Percentiles rank a stretch among this genome's conserved stretches.
phyloP scores from a whole-genome alignment of 2,797 vertebrate genomes.

The Melanotaenia maccullochi region DNA sequence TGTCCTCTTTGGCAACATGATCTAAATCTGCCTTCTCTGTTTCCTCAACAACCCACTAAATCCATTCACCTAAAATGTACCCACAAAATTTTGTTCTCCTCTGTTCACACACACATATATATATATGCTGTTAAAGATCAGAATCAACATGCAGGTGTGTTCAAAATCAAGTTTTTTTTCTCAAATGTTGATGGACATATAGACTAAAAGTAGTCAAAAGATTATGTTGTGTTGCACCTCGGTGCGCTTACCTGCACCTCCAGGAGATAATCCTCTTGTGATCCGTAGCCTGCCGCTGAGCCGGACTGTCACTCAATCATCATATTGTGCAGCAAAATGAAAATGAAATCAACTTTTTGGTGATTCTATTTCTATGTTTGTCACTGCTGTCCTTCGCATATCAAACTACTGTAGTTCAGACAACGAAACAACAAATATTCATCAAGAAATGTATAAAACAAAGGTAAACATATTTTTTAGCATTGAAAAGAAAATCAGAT shows the following conservation, averaged over 20 bases:
- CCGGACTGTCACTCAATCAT: conserved; percentile 1
- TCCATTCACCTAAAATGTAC: conserved; percentile 43
- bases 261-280: conserved; percentile 43
- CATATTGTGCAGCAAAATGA: background rate
- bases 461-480: background rate
- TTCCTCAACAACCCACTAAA: conserved; percentile 42
- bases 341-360: conserved; percentile 1
- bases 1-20: conserved; percentile 33
- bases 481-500: too few relatives aligned
- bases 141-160: background rate
- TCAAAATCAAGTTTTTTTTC: background rate
- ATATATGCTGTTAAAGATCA: background rate
- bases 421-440: background rate
- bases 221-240: conserved; percentile 1
- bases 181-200: background rate
- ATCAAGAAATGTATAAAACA: background rate
- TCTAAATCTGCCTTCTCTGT: conserved; percentile 51
- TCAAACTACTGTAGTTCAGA: background rate
- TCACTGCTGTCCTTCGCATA: background rate
- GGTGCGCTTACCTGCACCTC: conserved; percentile 23
- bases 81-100: background rate
- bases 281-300: conserved; percentile 25
- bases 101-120: background rate
- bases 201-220: conserved; percentile 23
- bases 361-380: conserved; percentile 8